Evolutionary conservation across 2,797 vertebrate species (phyloP).

Genomic region (Aplochiton taeniatus): DNA sequence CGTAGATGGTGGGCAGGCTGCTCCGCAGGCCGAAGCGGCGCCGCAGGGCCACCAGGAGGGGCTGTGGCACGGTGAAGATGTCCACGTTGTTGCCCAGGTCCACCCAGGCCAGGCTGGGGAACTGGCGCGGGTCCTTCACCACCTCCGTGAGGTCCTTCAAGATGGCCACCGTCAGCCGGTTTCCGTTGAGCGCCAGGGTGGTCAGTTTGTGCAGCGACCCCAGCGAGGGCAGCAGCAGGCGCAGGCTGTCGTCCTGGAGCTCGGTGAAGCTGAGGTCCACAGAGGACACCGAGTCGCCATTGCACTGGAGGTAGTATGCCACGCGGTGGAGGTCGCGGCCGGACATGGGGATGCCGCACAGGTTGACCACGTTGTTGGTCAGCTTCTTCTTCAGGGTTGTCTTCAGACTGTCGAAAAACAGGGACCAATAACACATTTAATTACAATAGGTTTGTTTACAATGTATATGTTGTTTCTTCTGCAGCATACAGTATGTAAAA

Average conservation of each 20-base stretch:
- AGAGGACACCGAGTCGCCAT: constrained; percentile 72
- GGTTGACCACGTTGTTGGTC: constrained; percentile 78
- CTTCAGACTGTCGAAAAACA: constrained; percentile 76
- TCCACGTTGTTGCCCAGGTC: constrained; percentile 91
- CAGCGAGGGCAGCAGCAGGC: constrained; percentile 81
- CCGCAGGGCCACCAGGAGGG: constrained; percentile 84
- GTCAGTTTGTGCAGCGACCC: constrained; percentile 79
- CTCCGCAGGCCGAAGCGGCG: constrained; percentile 84
- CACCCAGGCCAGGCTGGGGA: constrained; percentile 86
- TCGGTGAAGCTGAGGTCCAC: constrained; percentile 92
- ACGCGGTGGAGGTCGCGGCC: constrained; percentile 80
- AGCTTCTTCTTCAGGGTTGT: constrained; percentile 84
- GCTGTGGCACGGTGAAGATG: constrained; percentile 87
- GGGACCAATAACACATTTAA: constrained; percentile 15
- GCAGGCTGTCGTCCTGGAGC: constrained; percentile 81
- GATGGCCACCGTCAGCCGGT: constrained; percentile 79
- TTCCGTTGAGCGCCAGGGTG: constrained; percentile 86
- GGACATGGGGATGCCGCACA: constrained; percentile 82
- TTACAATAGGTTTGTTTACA: neutral
- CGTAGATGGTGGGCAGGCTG: constrained; percentile 87
- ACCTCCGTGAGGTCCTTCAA: constrained; percentile 84
- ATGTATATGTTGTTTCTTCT: constrained; percentile 1
- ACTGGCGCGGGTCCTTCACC: constrained; percentile 82
- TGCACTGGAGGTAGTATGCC: constrained; percentile 81
- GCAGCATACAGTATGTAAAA: constrained; percentile 1